Evolutionary conservation across 2,797 vertebrate genomes (phyloP), one percentile per base, ranked within the genome.

Genomic region (Psittacula echo): DNA sequence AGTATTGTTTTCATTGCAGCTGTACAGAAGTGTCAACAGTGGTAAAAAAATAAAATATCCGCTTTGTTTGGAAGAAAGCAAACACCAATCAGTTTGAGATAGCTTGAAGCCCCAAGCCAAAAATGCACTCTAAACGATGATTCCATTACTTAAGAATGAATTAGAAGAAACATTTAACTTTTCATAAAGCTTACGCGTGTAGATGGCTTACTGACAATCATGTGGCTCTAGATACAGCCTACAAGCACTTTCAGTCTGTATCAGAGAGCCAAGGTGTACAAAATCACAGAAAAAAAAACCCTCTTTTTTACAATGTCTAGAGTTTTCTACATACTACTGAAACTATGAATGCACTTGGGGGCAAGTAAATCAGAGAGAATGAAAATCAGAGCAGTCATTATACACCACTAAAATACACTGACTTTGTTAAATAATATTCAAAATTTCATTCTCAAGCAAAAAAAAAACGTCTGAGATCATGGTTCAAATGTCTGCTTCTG

Each of bases 321-420:
- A 90, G n/a, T 94, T 96, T 97, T 82, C 79, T 93, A 60, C 4
- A 1, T 72, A 68, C 94, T 95, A 83, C 53, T 97, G 93, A 89
- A 73, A 74, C 82, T 95, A 79, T 47, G 89, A 96, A 97, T 67
- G 92, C 74, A 95, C 78, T 71, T 90, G 91, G 82, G 97, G 75
- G 48, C 88, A 97, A 94, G 91, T 78, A 93, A 96, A 95, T 78
- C 79, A 85, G 93, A 93, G 87, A 96, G 83, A 94, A 95, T 68
- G 71, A 89, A 93, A 95, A 94, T 48, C 48, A 90, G 71, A 74
- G 66, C 62, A 92, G 78, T 47, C 37, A 9, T 90, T 85, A 86
- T 14, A 85, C 37, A 89, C 64, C 90, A 85, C 65, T 89, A 94
- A 96, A 96, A 97, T 80, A 96, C 30, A 97, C 30, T 71, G 45